These are phyloP conservation scores for Sebastes steindachneri DNA, from an alignment of 2,797 vertebrate species.

Conservation along the genomic window DNA sequence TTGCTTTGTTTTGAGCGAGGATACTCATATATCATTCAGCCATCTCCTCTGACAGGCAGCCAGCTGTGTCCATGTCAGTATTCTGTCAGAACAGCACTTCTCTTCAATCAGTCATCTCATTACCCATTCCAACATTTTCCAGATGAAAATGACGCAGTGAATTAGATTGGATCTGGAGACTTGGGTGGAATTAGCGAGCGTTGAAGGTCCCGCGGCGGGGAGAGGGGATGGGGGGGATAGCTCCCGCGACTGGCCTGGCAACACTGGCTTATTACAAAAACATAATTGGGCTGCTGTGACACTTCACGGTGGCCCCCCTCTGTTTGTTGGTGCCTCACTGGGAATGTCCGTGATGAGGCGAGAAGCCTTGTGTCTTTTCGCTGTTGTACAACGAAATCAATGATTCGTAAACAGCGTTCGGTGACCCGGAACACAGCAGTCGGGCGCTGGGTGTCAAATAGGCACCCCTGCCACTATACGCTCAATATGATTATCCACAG, in stretches of 20 bases:
- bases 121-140: constrained; percentile 57
- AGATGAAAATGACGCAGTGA: constrained; percentile 57
- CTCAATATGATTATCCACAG: constrained; percentile 55
- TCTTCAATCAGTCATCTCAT: constrained; percentile 80
- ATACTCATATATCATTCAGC: constrained; percentile 70
- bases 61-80: constrained; percentile 76
- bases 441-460: constrained; percentile 21
- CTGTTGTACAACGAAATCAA: constrained; percentile 76
- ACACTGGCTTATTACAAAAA: constrained; percentile 48
- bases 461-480: constrained; percentile 28
- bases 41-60: constrained; percentile 65
- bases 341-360: constrained; percentile 45
- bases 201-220: neutral
- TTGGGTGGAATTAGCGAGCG: constrained; percentile 43
- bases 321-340: constrained; percentile 30
- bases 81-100: constrained; percentile 68
- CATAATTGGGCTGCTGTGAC: constrained; percentile 57
- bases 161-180: constrained; percentile 57
- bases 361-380: constrained; percentile 46
- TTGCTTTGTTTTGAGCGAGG: constrained; percentile 58
- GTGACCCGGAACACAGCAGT: constrained; percentile 64
- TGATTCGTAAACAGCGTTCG: constrained; percentile 67
- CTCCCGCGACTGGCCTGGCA: constrained; percentile 10
- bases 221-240: neutral
- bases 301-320: constrained; percentile 24